Base-by-base conservation (phyloP, 2,888 invertebrate genomes). In the Brachyptera risi region DNA sequence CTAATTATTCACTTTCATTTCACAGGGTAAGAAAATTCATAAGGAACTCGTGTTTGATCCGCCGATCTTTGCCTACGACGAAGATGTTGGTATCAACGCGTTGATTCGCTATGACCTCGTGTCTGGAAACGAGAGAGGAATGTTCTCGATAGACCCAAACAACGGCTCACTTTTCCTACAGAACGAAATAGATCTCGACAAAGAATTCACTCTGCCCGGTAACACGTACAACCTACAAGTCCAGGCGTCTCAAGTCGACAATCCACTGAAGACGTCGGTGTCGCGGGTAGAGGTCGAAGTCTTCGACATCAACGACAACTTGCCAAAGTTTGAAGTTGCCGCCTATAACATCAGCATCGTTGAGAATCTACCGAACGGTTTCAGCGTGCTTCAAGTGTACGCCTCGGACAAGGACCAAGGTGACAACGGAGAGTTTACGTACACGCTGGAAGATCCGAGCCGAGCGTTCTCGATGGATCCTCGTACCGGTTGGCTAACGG, bases 281-380 rank as follows among this genome's bases (percentile, higher is more conserved):
- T 88, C 92, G 0, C 78, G 86, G 57, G 80, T 89, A 0, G 89
- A 90, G 72, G 76, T 92, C 0, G 83, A 90, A 73, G 76, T 91
- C 2, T 71, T 87, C 37, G 91, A 92, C 69, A 74, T 91, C 9
- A 91, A 93, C 69, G 92, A 93, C 71, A 92, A 93, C 73, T 76
- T 88, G 21, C 92, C 92, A 0, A 88, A 90, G 68, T 94, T 94
- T 67, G 92, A 93, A 72, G 91, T 90, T 0, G 92, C 92, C 69
- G 85, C 90, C 69, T 93, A 94, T 72, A 93, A 93, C 69, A 92
- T 94, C 66, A 93, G 92, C 67, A 93, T 94, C 65, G 92, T 93
- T 44, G 94, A 94, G 73, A 94, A 94, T 73, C 77, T 93, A 26
- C 93, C 93, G 0, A 91, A 90, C 68, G 92, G 92, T 1, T 85